These are phyloP conservation scores for Lepidostoma basale DNA, from an alignment of 1,140 invertebrate species.

Conservation along the genomic window DNA sequence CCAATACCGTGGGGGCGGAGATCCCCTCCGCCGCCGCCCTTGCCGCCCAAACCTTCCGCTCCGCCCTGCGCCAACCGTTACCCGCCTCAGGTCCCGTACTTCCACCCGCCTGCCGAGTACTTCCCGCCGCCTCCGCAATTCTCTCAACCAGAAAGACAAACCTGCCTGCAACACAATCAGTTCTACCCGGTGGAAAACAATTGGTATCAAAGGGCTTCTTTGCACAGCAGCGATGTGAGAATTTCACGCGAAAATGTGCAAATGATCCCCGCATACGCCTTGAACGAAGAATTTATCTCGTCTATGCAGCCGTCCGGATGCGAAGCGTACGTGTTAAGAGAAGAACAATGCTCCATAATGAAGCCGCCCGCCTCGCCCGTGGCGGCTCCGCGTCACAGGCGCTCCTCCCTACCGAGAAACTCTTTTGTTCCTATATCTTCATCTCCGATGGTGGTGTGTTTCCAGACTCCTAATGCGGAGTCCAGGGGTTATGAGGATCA, in stretches of 20 bases:
- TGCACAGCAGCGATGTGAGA: not conserved
- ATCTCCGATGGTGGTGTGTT: slow-evolving; percentile 25
- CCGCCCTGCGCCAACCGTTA: slow-evolving; percentile 22
- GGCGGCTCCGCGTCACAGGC: not conserved
- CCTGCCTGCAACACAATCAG: not conserved
- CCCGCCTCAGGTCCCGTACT: slow-evolving; percentile 39
- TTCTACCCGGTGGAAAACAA: slow-evolving; percentile 21
- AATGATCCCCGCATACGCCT: slow-evolving; percentile 16
- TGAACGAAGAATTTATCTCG: not conserved
- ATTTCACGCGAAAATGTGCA: slow-evolving; percentile 12
- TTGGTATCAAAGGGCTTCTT: slow-evolving; percentile 8
- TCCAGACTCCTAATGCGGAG: slow-evolving; percentile 23
- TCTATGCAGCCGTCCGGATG: not conserved
- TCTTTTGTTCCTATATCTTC: slow-evolving; percentile 7
- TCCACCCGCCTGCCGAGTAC: slow-evolving; percentile 24
- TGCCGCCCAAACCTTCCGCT: slow-evolving; percentile 41
- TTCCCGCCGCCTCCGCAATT: not conserved
- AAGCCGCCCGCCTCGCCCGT: slow-evolving; percentile 34
- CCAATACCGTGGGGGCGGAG: slow-evolving; percentile 1
- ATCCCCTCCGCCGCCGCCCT: slow-evolving; percentile 33
- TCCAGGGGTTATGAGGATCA: slow-evolving; percentile 3
- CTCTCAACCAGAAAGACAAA: not conserved
- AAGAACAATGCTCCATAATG: not conserved
- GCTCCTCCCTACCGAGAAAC: slow-evolving; percentile 28
- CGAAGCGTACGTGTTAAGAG: not conserved